phyloP scores from a whole-genome alignment of 1,140 invertebrate species.

The Lucilia cuprina region DNA sequence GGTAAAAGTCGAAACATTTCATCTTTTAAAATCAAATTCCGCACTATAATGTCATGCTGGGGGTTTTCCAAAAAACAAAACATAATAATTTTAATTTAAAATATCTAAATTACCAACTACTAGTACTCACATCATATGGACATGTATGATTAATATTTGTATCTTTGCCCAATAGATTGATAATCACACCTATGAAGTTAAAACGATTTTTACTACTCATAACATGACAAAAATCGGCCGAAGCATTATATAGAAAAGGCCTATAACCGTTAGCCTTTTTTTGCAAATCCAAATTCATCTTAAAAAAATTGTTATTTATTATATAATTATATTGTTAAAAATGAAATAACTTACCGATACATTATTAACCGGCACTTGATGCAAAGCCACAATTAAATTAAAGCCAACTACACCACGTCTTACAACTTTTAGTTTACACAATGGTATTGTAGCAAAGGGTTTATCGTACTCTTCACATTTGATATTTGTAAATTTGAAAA shows the following conservation, averaged over 20 bases:
- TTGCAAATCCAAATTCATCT: neutral
- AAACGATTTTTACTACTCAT: neutral
- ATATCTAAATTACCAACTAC: too few relatives aligned
- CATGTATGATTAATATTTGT: slow-evolving; percentile 24
- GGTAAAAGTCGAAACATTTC: neutral
- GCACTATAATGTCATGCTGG: neutral
- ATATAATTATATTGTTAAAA: neutral
- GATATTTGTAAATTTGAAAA: slow-evolving; percentile 38
- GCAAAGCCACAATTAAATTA: too few relatives aligned
- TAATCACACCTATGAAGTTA: neutral
- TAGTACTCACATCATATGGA: slow-evolving; percentile 9
- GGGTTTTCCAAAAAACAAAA: too few relatives aligned
- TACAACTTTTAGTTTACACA: too few relatives aligned
- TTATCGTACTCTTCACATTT: slow-evolving; percentile 39
- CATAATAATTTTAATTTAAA: too few relatives aligned
- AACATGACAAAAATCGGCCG: neutral
- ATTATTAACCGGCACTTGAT: too few relatives aligned
- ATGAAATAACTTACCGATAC: neutral
- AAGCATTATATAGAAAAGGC: neutral
- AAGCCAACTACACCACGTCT: too few relatives aligned
- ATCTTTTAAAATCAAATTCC: neutral
- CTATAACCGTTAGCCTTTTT: neutral
- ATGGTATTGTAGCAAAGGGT: neutral
- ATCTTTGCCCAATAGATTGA: neutral
- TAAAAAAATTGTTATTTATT: neutral